Base-by-base conservation (phyloP, 2,113 vertebrate genomes). In the Melospiza melodia region DNA sequence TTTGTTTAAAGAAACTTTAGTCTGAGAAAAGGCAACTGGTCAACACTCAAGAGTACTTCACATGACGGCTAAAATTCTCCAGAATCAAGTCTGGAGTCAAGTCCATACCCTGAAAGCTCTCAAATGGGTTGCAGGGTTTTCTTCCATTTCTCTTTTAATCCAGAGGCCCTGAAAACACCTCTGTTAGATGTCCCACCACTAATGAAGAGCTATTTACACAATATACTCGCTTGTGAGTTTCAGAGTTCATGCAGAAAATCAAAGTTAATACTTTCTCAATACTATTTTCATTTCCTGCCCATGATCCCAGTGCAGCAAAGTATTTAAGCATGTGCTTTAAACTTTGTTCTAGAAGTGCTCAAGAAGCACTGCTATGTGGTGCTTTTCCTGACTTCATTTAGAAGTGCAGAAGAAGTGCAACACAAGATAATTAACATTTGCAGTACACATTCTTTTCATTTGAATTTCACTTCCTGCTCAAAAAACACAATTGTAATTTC, bases 251-350 rank as follows among this genome's bases (percentile, higher is more conserved):
- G 55, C 1, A 86, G 67, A 84, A 96, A 95, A 94, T 71, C 87
- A 80, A 83, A 86, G 79, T 77, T 95, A 87, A 89, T 71, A 75
- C 85, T 51, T 96, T 96, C 89, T 63, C 83, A 94, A 77, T 49
- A 73, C 80, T 87, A 88, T 94, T 92, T 94, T 94, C 93, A 96
- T 93, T 96, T 95, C 92, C 86, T 96, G 73, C 41, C 76, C 13
- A 1, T 23, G 55, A 92, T 93, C 92, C 61, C 88, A 92, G 54
- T 31, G 46, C 86, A 80, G 48, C 57, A 65, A 96, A 95, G 82
- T 88, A 75, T 74, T 93, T 89, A 90, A 92, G 92, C 90, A 77
- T 30, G 48, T 91, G 88, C 44, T 76, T 84, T 90, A 95, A 93
- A 90, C 82, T 90, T 90, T 84, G 79, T 90, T 80, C 73, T 86